phyloP scores from a whole-genome alignment of 2,888 invertebrate genomes.

The Tetragonula carbonaria region DNA sequence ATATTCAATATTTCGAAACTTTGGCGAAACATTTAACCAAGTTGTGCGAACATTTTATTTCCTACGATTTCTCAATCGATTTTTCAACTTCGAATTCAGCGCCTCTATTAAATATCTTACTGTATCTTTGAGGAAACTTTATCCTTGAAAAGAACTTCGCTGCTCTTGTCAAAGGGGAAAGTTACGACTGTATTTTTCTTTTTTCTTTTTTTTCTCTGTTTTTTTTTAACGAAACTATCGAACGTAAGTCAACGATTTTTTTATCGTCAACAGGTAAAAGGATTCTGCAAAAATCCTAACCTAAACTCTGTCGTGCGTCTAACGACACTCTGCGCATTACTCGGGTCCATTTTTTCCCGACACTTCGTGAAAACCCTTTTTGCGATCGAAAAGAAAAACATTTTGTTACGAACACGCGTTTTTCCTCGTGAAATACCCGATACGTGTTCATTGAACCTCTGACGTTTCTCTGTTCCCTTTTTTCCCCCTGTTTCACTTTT shows the following conservation, averaged over 20 bases:
- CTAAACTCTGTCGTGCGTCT: conserved; percentile 29
- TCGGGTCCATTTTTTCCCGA: conserved; percentile 55
- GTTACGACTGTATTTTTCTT: conserved; percentile 28
- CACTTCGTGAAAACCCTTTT: conserved; percentile 46
- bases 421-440: conserved; percentile 27
- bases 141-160: background rate
- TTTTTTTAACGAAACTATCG: background rate
- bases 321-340: conserved; percentile 62
- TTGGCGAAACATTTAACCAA: too few species aligned
- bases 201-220: background rate
- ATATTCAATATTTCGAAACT: background rate
- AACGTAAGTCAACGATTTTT: background rate
- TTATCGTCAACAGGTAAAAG: conserved; percentile 7
- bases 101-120: background rate
- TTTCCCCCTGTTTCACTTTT: too few species aligned
- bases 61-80: too few species aligned
- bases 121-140: background rate
- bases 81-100: too few species aligned
- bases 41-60: too few species aligned
- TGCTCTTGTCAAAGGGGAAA: background rate
- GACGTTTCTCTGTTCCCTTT: background rate
- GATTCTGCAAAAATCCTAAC: background rate
- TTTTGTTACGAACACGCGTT: background rate
- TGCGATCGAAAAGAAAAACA: conserved; percentile 12
- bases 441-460: conserved; percentile 49